These are phyloP conservation scores for Ceratina japonica DNA, from an alignment of 1,140 invertebrate genomes.

Conservation along the genomic window DNA sequence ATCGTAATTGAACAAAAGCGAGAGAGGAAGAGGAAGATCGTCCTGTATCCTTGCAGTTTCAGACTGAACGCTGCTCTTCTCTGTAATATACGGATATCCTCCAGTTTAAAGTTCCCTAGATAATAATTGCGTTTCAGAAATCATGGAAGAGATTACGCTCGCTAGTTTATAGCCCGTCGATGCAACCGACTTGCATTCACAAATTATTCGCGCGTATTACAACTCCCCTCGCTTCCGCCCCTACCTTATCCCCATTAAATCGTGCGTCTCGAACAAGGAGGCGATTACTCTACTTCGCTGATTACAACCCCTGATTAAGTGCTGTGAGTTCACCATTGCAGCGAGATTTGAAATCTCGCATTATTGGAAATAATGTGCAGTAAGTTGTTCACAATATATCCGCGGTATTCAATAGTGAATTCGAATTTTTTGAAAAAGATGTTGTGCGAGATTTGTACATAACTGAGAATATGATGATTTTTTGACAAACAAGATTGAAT, in stretches of 20 bases:
- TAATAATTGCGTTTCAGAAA: conserved; percentile 13
- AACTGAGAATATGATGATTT: no score
- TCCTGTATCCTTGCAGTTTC: neutral
- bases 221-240: no score
- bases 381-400: neutral
- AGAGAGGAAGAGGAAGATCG: no score
- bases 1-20: conserved; percentile 21
- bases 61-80: neutral
- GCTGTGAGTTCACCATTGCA: neutral
- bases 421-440: no score
- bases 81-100: neutral
- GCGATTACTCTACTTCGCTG: conserved; percentile 17
- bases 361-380: neutral
- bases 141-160: neutral
- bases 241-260: neutral
- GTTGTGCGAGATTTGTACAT: no score
- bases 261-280: neutral
- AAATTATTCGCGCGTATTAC: conserved; percentile 23
- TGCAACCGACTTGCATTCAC: neutral
- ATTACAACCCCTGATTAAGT: neutral
- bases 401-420: no score
- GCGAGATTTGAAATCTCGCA: neutral
- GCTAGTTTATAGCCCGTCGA: neutral
- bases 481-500: no score
- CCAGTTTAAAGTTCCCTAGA: neutral